Base-by-base conservation (phyloP, 92 coral and sea anemone species). In the Porites rus region DNA sequence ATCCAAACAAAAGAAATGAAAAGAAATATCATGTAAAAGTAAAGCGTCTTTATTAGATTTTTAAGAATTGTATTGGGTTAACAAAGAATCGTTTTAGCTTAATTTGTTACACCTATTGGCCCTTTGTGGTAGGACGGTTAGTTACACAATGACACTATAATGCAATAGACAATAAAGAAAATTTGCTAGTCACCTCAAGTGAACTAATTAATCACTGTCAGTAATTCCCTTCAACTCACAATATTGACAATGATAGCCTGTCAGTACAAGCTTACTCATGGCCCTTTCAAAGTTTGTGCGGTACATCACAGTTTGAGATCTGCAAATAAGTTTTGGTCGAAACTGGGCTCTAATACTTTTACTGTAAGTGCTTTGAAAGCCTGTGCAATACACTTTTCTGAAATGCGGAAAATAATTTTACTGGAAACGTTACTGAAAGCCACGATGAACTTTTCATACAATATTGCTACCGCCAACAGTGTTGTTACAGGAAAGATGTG, bases 161-260 rank as follows among this genome's bases (percentile, higher is more conserved):
- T 90, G 80, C 28, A 83, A 58, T 8, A 65, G 86, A 91, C 91
- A 87, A 91, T 77, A 84, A 72, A 61, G 81, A 60, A 69, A 77
- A 38, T 51, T 71, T 89, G 74, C 53, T 91, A 87, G 87, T 87
- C 86, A 82, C 85, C 77, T 54, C 82, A 82, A 82, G 87, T 91
- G 85, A 82, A 50, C 90, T 76, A 87, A 82, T 85, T 74, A 54
- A 91, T 91, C 91, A 91, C 52, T 61, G 88, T 66, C 88, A 76
- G 67, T 38, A 68, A 76, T 76, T 75, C 69, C 69, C 83, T 75
- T 69, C 52, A 66, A 53, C 60, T 76, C 21, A 19, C 76, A 85
- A 76, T 76, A 76, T 76, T 38, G 46, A 51, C 65, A 11, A 52
- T 66, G 65, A 50, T 25, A 84, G 58, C 19, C 53, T 14, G 25